phyloP scores from a whole-genome alignment of 2,113 vertebrate genomes.

The crab-eating macaque (Macaca fascicularis) region DNA sequence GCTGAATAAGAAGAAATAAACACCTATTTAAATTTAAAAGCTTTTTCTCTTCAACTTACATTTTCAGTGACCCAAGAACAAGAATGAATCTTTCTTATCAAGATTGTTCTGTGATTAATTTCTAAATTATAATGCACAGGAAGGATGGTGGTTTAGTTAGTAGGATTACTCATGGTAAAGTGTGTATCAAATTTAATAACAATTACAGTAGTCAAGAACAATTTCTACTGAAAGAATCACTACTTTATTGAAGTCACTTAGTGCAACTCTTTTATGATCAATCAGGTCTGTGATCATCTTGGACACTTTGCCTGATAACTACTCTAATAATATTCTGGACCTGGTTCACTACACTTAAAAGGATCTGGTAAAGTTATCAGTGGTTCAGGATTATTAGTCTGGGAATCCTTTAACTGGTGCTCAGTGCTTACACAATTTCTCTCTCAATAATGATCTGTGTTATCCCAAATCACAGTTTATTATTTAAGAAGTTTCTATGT shows the following conservation, averaged over 20 bases:
- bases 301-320: neutral
- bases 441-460: neutral
- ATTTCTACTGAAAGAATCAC: neutral
- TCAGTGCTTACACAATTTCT: neutral
- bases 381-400: neutral
- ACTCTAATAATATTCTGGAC: neutral
- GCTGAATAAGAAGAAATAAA: conserved; percentile 55
- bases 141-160: neutral
- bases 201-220: neutral
- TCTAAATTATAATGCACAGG: neutral
- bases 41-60: neutral
- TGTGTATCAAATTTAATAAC: neutral
- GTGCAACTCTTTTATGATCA: neutral
- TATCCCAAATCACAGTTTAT: neutral
- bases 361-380: neutral
- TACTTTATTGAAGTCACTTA: neutral
- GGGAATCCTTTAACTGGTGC: neutral
- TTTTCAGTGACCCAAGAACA: neutral
- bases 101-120: neutral
- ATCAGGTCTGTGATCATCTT: neutral
- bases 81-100: neutral
- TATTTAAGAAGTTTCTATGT: neutral
- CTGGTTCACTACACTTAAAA: neutral
- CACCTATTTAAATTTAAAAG: conserved; percentile 45
- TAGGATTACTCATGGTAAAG: neutral